Conservation (phyloP, 2,888 invertebrate genomes). For the Cephalotes varians region DNA sequence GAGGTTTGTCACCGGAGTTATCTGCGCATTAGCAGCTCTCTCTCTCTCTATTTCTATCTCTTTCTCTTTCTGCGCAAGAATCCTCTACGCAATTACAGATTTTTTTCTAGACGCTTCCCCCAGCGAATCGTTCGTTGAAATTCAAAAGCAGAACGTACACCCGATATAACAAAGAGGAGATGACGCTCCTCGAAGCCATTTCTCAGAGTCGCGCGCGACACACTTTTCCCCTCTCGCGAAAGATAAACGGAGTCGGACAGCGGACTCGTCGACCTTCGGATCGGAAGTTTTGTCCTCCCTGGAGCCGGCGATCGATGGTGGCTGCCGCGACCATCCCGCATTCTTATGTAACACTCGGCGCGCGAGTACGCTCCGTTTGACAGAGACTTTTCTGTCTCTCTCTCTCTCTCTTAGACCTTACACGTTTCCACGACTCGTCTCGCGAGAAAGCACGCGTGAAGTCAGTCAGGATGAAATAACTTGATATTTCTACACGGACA, state of each 20-base stretch:
- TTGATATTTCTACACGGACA: not conserved
- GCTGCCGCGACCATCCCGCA: constrained; percentile 35
- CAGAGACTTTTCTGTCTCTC: constrained; percentile 9
- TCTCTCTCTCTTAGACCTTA: constrained; percentile 24
- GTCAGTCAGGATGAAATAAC: not conserved
- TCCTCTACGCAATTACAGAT: constrained; percentile 15
- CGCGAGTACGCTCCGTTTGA: constrained; percentile 34
- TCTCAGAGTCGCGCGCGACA: constrained; percentile 44
- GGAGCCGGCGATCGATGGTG: constrained; percentile 44
- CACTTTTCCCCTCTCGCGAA: constrained; percentile 49
- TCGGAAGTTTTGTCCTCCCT: constrained; percentile 34
- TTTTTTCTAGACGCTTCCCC: not conserved
- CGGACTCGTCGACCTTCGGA: constrained; percentile 52
- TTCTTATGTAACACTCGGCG: constrained; percentile 39
- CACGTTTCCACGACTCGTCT: not conserved
- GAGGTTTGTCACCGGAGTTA: constrained; percentile 7
- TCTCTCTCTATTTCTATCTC: constrained; percentile 25
- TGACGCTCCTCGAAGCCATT: constrained; percentile 36
- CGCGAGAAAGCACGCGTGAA: not conserved
- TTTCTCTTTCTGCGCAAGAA: constrained; percentile 16
- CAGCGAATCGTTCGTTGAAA: constrained; percentile 1
- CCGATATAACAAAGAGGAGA: constrained; percentile 33
- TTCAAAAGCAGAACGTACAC: constrained; percentile 11
- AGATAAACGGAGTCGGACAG: constrained; percentile 35
- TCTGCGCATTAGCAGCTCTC: constrained; percentile 25